Conservation (phyloP, 30 jellyfish, hydroid and myxozoan species). For the Aurelia sp. region DNA sequence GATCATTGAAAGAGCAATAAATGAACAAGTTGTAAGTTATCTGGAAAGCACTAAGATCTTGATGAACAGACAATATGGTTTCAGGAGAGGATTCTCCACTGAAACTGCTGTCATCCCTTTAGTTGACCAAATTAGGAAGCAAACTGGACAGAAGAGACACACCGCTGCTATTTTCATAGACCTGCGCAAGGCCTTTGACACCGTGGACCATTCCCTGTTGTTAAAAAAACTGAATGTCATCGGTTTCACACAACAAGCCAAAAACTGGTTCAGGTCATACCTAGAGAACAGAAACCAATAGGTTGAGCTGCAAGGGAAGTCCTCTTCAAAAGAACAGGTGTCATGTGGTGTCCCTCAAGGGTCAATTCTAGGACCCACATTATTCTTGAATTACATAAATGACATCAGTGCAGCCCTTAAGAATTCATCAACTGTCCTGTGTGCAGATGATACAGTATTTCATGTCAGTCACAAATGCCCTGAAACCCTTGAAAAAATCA, state of each 20-base stretch:
- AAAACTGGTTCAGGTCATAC: constrained; percentile 32
- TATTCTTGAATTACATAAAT: constrained; percentile 16
- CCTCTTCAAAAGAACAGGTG: constrained; percentile 40
- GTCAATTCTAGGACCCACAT: constrained; percentile 50
- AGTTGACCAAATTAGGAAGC: constrained; percentile 46
- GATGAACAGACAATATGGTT: constrained; percentile 28
- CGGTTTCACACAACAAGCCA: constrained; percentile 21
- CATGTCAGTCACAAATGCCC: constrained; percentile 58
- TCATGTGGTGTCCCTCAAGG: constrained; percentile 55
- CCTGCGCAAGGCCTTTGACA: constrained; percentile 33
- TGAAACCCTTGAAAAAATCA: constrained; percentile 45
- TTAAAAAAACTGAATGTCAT: constrained; percentile 19
- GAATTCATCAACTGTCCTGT: constrained; percentile 29
- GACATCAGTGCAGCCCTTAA: constrained; percentile 42
- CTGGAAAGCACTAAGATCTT: constrained; percentile 19
- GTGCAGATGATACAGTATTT: constrained; percentile 54
- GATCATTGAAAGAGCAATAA: neutral
- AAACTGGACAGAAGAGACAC: constrained; percentile 44
- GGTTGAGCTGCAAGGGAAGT: constrained; percentile 28
- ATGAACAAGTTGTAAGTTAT: constrained; percentile 5
- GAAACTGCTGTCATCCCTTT: constrained; percentile 51
- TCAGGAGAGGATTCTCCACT: constrained; percentile 57
- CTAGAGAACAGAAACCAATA: constrained; percentile 32
- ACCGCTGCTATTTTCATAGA: constrained; percentile 20
- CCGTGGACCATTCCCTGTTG: constrained; percentile 24